Percentiles rank a stretch among this genome's conserved stretches.
These are phyloP conservation scores for Agrilus planipennis DNA, from an alignment of 1,140 invertebrate genomes.

Conservation along the genomic window DNA sequence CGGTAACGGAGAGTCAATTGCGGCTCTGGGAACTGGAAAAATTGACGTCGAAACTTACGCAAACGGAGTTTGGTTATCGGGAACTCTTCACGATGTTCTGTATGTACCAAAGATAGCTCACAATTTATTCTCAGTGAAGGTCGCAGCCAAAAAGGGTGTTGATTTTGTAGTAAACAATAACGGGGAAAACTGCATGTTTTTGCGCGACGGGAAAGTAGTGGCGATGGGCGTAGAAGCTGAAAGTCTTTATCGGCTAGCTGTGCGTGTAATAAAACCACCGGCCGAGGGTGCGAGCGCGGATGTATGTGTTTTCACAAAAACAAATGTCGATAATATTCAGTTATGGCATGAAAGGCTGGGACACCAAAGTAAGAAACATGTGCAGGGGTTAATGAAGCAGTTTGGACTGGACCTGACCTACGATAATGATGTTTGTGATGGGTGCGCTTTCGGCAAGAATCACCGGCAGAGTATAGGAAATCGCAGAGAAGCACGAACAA, in stretches of 20 bases:
- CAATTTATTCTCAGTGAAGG: slow-evolving; percentile 31
- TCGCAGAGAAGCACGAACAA: slow-evolving; percentile 16
- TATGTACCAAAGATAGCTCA: slow-evolving; percentile 30
- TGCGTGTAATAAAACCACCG: slow-evolving; percentile 8
- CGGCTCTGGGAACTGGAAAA: slow-evolving; percentile 14
- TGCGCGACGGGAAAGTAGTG: not conserved
- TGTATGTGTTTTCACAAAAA: not conserved
- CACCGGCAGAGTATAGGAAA: slow-evolving; percentile 22
- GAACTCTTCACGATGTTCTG: slow-evolving; percentile 28
- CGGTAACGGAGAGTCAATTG: slow-evolving; percentile 14
- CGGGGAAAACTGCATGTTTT: slow-evolving; percentile 2
- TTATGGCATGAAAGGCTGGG: slow-evolving; percentile 32
- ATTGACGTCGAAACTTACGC: slow-evolving; percentile 17
- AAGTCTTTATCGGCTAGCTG: slow-evolving; percentile 7
- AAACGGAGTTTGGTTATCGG: slow-evolving; percentile 15
- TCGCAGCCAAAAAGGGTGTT: slow-evolving; percentile 21
- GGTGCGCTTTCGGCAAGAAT: slow-evolving; percentile 32
- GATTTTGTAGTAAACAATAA: slow-evolving; percentile 12
- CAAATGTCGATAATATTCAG: slow-evolving; percentile 12
- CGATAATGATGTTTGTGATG: slow-evolving; percentile 25
- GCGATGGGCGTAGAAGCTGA: slow-evolving; percentile 3
- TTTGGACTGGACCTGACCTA: slow-evolving; percentile 14
- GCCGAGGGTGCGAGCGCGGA: not conserved
- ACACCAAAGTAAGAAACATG: slow-evolving; percentile 32
- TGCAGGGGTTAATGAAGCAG: slow-evolving; percentile 25